A percentile compares a stretch with the other conserved stretches of the same genome.
Conservation (phyloP, 2,113 vertebrate species). For the Phaethon lepturus region DNA sequence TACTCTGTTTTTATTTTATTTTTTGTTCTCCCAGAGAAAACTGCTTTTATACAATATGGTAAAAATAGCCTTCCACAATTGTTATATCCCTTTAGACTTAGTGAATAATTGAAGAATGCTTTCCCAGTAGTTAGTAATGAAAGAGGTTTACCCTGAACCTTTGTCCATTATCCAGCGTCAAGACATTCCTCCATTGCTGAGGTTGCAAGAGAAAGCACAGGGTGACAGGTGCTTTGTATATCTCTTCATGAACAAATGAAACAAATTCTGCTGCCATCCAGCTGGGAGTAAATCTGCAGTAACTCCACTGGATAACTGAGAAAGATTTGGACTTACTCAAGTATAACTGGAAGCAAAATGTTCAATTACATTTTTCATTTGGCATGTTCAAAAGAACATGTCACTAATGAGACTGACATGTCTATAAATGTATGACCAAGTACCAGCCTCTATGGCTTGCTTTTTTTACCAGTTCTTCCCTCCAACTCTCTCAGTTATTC, state of each 20-base stretch:
- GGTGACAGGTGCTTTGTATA: conserved; percentile 21
- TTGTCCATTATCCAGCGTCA: conserved; percentile 20
- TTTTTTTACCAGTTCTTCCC: neutral
- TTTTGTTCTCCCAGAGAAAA: conserved; percentile 14
- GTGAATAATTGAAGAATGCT: conserved; percentile 73
- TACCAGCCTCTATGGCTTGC: neutral
- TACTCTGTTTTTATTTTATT: neutral
- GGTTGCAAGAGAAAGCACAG: conserved; percentile 10
- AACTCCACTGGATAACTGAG: neutral
- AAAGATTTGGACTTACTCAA: neutral
- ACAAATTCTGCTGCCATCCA: conserved; percentile 8
- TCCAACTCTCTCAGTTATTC: neutral
- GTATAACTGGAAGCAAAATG: neutral
- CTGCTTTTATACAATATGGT: neutral
- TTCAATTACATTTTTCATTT: neutral
- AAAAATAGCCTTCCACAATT: conserved; percentile 63
- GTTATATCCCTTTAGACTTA: conserved; percentile 41
- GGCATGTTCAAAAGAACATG: conserved; percentile 14
- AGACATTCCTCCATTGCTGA: conserved; percentile 16
- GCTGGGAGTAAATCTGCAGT: neutral
- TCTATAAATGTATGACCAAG: neutral
- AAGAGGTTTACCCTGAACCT: conserved; percentile 27
- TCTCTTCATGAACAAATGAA: conserved; percentile 17
- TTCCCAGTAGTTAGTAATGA: conserved; percentile 42
- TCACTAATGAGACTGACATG: conserved; percentile 11